phyloP scores from a whole-genome alignment of 2,888 invertebrate genomes.

The Portevinia maculata region DNA sequence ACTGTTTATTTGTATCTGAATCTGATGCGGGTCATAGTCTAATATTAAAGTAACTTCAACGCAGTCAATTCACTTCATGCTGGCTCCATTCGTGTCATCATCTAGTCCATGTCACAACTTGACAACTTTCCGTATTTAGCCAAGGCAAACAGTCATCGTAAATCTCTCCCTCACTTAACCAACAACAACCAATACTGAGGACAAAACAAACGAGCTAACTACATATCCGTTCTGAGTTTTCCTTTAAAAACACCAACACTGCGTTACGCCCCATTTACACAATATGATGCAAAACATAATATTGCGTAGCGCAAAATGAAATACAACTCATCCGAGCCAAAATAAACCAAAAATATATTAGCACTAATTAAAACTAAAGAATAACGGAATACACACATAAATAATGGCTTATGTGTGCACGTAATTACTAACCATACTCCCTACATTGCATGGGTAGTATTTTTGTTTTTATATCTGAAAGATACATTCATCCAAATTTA shows the following conservation, averaged over 20 bases:
- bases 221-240: constrained; percentile 59
- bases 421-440: neutral
- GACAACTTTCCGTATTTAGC: neutral
- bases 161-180: constrained; percentile 4
- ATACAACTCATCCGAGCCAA: constrained; percentile 37
- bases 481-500: constrained; percentile 60
- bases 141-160: constrained; percentile 11
- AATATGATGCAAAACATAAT: constrained; percentile 47
- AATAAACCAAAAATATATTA: constrained; percentile 57
- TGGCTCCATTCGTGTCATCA: constrained; percentile 17
- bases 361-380: constrained; percentile 58
- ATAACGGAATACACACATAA: constrained; percentile 32
- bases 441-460: constrained; percentile 32
- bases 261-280: constrained; percentile 36
- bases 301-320: constrained; percentile 35
- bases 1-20: too few species aligned
- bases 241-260: constrained; percentile 28
- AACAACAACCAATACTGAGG: constrained; percentile 23
- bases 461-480: constrained; percentile 39
- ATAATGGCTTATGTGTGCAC: constrained; percentile 10
- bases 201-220: constrained; percentile 1
- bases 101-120: constrained; percentile 18
- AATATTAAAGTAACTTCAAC: too few species aligned
- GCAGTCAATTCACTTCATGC: too few species aligned
- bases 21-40: too few species aligned